A percentile compares a stretch with the other conserved stretches of the same genome.
Conservation (phyloP, 2,888 invertebrate species). For the Orthosia cruda region DNA sequence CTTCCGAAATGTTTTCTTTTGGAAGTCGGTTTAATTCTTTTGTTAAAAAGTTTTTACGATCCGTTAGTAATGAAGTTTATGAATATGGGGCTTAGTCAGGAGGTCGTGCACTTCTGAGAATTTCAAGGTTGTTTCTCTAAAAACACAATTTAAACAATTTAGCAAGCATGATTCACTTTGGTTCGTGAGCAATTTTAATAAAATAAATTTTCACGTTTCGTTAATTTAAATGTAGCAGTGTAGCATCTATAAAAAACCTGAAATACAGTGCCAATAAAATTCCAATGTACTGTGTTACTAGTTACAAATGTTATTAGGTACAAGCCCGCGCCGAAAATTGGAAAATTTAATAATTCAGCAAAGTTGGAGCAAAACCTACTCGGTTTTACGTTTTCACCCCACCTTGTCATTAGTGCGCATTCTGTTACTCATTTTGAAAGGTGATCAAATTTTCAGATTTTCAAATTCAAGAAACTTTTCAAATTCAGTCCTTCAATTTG, state of each 20-base stretch:
- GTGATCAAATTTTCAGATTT: conserved; percentile 71
- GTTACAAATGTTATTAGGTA: conserved; percentile 62
- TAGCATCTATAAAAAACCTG: conserved; percentile 23
- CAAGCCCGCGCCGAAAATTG: conserved; percentile 67
- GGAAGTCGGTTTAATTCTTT: too few species aligned
- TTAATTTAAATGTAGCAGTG: conserved; percentile 11
- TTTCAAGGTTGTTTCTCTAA: not conserved
- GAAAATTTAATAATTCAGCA: conserved; percentile 76
- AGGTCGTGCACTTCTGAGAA: not conserved
- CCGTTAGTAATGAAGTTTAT: not conserved
- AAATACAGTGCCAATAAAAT: conserved; percentile 56
- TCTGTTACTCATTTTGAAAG: conserved; percentile 71
- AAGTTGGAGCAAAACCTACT: conserved; percentile 61
- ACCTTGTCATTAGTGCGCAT: conserved; percentile 73
- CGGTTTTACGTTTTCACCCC: conserved; percentile 66
- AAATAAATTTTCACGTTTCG: not conserved
- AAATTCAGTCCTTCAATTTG: conserved; percentile 52
- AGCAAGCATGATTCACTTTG: not conserved
- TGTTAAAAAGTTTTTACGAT: too few species aligned
- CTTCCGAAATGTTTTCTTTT: too few species aligned
- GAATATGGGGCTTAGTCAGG: not conserved
- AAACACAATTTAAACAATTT: not conserved
- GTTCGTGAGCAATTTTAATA: not conserved
- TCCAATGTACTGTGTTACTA: conserved; percentile 55
- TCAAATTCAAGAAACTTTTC: conserved; percentile 52